Percentiles rank a stretch among this genome's conserved stretches.
phyloP scores from a whole-genome alignment of 2,888 invertebrate species.

The Xanthorhoe spadicearia region DNA sequence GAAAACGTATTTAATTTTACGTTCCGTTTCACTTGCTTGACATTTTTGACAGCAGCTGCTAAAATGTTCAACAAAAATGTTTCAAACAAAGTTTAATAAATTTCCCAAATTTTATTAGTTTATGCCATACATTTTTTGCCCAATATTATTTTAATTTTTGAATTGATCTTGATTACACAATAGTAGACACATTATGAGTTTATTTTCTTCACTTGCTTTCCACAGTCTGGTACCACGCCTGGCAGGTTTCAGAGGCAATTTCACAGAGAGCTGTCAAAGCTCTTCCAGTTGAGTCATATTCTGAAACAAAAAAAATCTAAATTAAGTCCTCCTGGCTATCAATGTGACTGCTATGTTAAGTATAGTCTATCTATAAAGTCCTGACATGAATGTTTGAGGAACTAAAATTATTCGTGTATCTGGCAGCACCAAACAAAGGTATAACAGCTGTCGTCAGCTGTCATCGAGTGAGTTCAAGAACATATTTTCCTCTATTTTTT shows the following conservation, averaged over 20 bases:
- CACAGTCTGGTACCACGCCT: conserved; percentile 87
- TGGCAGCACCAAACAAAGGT: no score
- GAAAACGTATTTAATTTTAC: conserved; percentile 26
- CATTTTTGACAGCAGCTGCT: background rate
- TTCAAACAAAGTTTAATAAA: background rate
- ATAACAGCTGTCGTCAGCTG: no score
- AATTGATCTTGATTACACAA: background rate
- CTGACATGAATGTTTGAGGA: no score
- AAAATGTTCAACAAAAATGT: background rate
- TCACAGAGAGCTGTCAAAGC: conserved; percentile 92
- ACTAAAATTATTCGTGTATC: no score
- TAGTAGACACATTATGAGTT: background rate
- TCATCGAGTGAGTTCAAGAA: no score
- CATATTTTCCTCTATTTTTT: no score
- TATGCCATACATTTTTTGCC: background rate
- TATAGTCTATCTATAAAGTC: no score
- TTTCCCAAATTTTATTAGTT: background rate
- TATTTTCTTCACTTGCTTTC: conserved; percentile 62
- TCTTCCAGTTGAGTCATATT: conserved; percentile 88
- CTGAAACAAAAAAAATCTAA: conserved; percentile 70
- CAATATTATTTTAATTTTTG: background rate
- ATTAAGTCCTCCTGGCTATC: no score
- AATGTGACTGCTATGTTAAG: no score
- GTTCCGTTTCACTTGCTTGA: conserved; percentile 22
- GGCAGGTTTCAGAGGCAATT: conserved; percentile 92